A percentile compares a stretch with the other conserved stretches of the same genome.
Conservation (phyloP, 2,888 invertebrate species). For the Acanthococcus lagerstroemiae region DNA sequence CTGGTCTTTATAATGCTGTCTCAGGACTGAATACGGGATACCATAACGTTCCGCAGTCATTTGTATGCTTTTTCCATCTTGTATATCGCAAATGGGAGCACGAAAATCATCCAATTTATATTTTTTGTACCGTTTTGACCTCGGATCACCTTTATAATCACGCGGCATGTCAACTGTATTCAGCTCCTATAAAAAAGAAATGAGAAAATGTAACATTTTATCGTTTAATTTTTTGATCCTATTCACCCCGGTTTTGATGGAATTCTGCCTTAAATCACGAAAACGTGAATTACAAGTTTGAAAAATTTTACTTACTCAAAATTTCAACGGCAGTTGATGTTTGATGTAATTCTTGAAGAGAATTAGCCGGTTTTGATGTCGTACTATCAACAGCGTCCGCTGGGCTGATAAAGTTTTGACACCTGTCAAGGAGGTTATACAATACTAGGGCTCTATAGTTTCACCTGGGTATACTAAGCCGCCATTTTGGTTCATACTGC, state of each 20-base stretch:
- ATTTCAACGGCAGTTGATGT: not conserved
- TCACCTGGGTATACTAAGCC: no score
- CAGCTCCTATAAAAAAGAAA: not conserved
- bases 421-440: no score
- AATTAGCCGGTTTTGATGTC: not conserved
- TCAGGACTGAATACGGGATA: slow-evolving; percentile 6
- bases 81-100: not conserved
- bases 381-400: not conserved
- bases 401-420: not conserved
- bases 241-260: not conserved
- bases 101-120: not conserved
- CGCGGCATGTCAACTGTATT: slow-evolving; percentile 11
- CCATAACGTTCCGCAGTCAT: not conserved
- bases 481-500: no score
- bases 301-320: not conserved
- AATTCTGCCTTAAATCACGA: not conserved
- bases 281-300: not conserved
- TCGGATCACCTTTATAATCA: slow-evolving; percentile 3
- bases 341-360: not conserved
- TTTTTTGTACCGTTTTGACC: slow-evolving; percentile 4
- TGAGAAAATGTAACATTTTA: not conserved
- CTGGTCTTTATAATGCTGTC: slow-evolving; percentile 9
- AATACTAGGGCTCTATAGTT: no score
- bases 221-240: not conserved
- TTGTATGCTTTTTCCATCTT: not conserved